Evolutionary conservation across 2,888 invertebrate species (phyloP).

Genomic region (Anorthoa munda): DNA sequence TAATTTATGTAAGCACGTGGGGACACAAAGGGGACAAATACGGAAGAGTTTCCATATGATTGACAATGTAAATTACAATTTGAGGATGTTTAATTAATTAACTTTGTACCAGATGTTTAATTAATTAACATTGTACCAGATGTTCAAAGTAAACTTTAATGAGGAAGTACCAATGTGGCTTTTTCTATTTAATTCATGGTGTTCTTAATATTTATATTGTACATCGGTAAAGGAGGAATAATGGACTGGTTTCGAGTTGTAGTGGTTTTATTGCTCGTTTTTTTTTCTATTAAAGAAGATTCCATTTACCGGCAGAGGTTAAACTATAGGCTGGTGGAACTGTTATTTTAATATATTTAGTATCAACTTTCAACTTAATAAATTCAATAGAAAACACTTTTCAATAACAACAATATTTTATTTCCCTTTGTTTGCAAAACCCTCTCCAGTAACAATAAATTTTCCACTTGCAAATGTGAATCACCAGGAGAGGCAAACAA

Average conservation of each 20-base stretch:
- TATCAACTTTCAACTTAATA: not conserved
- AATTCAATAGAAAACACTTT: not conserved
- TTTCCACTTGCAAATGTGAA: slow-evolving; percentile 18
- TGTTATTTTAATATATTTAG: not conserved
- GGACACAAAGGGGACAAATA: not conserved
- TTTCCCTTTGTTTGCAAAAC: not conserved
- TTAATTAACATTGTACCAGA: slow-evolving; percentile 23
- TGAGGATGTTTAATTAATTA: slow-evolving; percentile 34
- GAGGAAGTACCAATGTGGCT: not conserved
- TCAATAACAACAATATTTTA: not conserved
- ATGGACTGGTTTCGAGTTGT: not conserved
- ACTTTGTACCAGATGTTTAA: slow-evolving; percentile 23
- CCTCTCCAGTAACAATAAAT: slow-evolving; percentile 1
- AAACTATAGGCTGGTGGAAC: not conserved
- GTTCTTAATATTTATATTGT: not conserved
- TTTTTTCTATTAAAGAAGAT: not conserved
- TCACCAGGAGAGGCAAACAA: slow-evolving; percentile 52
- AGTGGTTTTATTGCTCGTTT: not conserved
- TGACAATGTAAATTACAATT: slow-evolving; percentile 20
- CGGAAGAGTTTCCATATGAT: not conserved
- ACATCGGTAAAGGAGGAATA: not conserved
- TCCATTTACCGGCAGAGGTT: not conserved
- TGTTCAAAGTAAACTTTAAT: not conserved
- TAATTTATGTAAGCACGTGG: not conserved
- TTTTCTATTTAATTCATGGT: not conserved